Evolutionary conservation across 2,113 vertebrate genomes (phyloP).

Genomic region (Halcyon senegalensis): DNA sequence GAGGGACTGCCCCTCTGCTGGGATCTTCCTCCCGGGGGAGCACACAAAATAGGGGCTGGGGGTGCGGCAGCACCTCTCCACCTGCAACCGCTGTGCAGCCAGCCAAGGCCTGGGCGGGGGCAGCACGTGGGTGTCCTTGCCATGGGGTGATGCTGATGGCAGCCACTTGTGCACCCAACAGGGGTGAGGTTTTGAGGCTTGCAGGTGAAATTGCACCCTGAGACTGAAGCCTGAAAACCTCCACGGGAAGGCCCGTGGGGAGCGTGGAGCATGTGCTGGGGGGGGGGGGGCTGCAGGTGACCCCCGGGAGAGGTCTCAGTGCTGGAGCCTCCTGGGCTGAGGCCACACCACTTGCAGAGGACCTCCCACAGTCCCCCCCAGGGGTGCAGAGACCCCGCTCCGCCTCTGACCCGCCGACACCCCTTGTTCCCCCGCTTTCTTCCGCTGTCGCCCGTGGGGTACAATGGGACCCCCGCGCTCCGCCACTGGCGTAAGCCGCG

Average conservation of each 20-base stretch:
- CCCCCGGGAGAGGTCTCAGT: rapidly evolving
- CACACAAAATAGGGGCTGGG: rapidly evolving
- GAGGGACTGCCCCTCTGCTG: rapidly evolving
- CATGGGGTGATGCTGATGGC: rapidly evolving
- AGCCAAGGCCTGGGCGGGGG: rapidly evolving
- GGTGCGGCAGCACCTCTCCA: rapidly evolving
- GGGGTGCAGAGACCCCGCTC: no score
- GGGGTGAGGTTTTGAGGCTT: not conserved
- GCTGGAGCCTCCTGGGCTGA: not conserved
- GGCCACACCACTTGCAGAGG: not conserved
- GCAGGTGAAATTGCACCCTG: no score
- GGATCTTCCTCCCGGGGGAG: not conserved
- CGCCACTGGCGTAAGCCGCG: not conserved
- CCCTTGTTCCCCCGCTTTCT: not conserved
- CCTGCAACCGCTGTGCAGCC: rapidly evolving
- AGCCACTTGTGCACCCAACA: no score
- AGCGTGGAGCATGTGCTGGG: rapidly evolving
- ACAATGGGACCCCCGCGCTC: not conserved
- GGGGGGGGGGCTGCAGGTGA: not conserved
- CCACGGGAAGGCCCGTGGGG: not conserved
- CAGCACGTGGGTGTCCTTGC: no score
- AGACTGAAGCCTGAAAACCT: not conserved
- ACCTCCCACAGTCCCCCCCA: rapidly evolving
- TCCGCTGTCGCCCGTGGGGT: not conserved
- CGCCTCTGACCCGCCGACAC: no score